Conservation (phyloP, 2,797 vertebrate species). For the Pempheris klunzingeri region DNA sequence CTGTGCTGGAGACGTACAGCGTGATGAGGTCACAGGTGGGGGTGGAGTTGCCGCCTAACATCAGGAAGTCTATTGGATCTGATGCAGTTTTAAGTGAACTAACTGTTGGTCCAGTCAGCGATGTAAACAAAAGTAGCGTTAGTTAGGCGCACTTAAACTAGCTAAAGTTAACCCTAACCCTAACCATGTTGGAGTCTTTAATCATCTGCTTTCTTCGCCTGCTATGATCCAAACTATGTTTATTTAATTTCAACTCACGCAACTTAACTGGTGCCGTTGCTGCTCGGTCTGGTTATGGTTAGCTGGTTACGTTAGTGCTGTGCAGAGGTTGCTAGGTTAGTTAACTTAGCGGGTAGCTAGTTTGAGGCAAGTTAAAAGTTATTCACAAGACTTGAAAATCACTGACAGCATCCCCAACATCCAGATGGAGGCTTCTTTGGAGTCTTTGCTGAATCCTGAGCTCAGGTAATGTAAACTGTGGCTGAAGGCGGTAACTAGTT, state of each 20-base stretch:
- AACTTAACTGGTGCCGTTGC: background rate
- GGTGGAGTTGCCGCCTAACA: constrained; percentile 59
- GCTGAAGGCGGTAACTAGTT: background rate
- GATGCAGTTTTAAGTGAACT: background rate
- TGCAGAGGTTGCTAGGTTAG: constrained; percentile 20
- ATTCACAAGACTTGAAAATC: background rate
- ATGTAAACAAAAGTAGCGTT: constrained; percentile 55
- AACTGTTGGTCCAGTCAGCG: background rate
- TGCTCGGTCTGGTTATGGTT: background rate
- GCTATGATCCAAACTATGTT: background rate
- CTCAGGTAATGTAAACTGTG: constrained; percentile 70
- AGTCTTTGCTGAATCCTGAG: constrained; percentile 75
- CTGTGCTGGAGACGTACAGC: too few species aligned
- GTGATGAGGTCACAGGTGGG: constrained; percentile 43
- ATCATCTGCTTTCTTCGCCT: fast-evolving
- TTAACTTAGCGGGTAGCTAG: background rate
- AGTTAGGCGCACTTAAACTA: background rate
- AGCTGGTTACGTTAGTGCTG: background rate
- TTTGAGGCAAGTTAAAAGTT: background rate
- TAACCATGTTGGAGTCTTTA: background rate
- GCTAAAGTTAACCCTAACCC: too few species aligned
- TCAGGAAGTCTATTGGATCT: constrained; percentile 37
- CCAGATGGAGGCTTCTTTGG: constrained; percentile 78
- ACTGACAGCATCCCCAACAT: background rate
- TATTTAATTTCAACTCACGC: background rate